Evolutionary conservation across 2,113 vertebrate species (phyloP).

Genomic region (Forbesichthys agassizii): DNA sequence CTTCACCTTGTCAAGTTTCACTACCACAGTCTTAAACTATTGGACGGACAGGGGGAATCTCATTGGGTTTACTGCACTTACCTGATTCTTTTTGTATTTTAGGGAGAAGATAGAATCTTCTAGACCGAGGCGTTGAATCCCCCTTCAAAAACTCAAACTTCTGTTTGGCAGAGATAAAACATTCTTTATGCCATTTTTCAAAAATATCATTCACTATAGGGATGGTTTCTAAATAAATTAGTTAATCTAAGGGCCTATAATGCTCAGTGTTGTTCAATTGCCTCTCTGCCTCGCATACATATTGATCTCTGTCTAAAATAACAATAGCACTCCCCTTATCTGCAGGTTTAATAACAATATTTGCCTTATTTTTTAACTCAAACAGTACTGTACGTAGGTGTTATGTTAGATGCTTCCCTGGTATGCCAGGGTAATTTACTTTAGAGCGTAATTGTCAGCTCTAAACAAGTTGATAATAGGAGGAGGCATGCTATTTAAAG

Average conservation of each 20-base stretch:
- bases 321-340: neutral
- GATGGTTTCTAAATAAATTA: neutral
- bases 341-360: neutral
- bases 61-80: too few relatives aligned
- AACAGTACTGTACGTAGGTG: neutral
- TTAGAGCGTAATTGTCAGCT: too few relatives aligned
- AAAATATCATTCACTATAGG: neutral
- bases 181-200: neutral
- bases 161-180: neutral
- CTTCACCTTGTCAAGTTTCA: neutral
- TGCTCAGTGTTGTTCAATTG: neutral
- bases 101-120: too few relatives aligned
- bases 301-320: neutral
- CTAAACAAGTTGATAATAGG: too few relatives aligned
- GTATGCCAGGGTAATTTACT: too few relatives aligned
- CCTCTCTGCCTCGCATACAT: neutral
- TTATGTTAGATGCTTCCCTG: neutral
- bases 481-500: too few relatives aligned
- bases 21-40: conserved; percentile 1
- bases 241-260: neutral
- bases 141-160: neutral
- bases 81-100: too few relatives aligned
- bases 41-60: neutral
- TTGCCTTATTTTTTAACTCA: neutral
- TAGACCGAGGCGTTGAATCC: too few relatives aligned